Evolutionary conservation across 64 coral and sea anemone species (phyloP).

Genomic region (Montipora capricornis): DNA sequence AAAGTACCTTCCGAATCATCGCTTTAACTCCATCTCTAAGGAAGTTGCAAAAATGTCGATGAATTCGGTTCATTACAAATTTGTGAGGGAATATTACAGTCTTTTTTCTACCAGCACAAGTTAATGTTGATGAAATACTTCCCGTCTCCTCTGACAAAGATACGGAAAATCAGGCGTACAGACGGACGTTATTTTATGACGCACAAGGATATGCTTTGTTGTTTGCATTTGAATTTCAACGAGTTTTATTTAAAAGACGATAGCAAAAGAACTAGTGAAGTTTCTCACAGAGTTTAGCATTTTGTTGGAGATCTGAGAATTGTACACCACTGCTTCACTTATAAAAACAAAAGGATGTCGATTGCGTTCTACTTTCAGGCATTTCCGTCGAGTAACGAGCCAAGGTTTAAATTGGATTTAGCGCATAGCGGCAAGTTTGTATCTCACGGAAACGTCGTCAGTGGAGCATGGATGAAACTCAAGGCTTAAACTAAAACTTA

Average conservation of each 20-base stretch:
- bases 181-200: background rate
- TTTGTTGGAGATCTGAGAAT: too few species aligned
- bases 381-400: background rate
- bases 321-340: too few species aligned
- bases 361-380: background rate
- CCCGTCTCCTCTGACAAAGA: background rate
- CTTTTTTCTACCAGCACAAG: background rate
- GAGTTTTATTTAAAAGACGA: background rate
- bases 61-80: too few species aligned
- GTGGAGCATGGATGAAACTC: background rate
- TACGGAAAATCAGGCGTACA: background rate
- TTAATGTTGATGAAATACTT: background rate
- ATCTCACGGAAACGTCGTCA: background rate
- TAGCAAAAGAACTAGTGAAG: background rate
- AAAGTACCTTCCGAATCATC: too few species aligned
- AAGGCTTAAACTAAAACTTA: constrained; percentile 34
- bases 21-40: too few species aligned
- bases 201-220: background rate
- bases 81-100: too few species aligned
- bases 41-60: too few species aligned
- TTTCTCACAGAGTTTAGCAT: background rate
- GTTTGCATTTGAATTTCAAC: constrained; percentile 29
- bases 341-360: too few species aligned
- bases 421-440: background rate
- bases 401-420: background rate